Evolutionary conservation across 2,888 invertebrate species (phyloP).

Genomic region (Ophion ellenae): DNA sequence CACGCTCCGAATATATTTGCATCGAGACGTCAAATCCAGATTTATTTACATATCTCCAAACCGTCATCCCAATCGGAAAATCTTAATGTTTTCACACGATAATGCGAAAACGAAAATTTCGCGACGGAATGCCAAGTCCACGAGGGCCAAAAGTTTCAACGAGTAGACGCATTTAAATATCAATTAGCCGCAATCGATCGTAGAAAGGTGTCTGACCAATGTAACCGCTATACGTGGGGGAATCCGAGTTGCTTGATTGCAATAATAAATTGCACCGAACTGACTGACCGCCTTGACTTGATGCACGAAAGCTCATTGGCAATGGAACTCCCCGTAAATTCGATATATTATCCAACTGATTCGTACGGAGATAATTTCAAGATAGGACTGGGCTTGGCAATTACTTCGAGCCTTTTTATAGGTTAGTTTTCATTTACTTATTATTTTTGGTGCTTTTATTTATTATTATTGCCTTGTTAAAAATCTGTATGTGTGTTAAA

Average conservation of each 20-base stretch:
- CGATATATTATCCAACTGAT: conserved; percentile 37
- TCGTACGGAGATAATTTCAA: conserved; percentile 85
- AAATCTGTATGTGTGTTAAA: background rate
- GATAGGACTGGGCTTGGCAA: conserved; percentile 90
- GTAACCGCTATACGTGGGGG: background rate
- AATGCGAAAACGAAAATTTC: background rate
- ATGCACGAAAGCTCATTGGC: background rate
- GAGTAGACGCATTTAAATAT: background rate
- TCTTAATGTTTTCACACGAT: background rate
- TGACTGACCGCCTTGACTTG: background rate
- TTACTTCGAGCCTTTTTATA: conserved; percentile 93
- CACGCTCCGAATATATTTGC: background rate
- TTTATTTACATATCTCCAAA: background rate
- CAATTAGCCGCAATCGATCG: background rate
- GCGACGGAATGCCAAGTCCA: background rate
- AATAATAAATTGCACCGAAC: background rate
- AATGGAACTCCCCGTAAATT: conserved; percentile 64
- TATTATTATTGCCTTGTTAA: background rate
- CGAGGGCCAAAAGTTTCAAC: background rate
- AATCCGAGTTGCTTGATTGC: background rate
- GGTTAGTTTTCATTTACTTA: conserved; percentile 84
- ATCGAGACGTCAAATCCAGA: background rate
- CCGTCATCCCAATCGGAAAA: background rate
- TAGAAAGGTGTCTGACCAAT: background rate
- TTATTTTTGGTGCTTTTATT: background rate